These are phyloP conservation scores for Clarias gariepinus DNA, from an alignment of 2,113 vertebrate genomes.

Conservation along the genomic window DNA sequence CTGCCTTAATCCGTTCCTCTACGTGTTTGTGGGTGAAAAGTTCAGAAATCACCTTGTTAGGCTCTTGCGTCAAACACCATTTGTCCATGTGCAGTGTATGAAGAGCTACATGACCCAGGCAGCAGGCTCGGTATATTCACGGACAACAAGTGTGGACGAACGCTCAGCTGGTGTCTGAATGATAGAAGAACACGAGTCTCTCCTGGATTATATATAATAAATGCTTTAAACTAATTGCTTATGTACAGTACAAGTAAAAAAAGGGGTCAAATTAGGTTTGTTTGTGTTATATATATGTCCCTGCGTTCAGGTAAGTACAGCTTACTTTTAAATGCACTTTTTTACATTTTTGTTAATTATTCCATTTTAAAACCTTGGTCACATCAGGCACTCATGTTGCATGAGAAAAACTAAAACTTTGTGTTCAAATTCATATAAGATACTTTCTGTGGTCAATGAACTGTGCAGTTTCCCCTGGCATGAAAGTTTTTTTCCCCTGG, in stretches of 20 bases:
- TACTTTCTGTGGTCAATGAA: background rate
- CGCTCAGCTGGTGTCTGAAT: slow-evolving; percentile 58
- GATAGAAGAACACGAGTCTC: background rate
- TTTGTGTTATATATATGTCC: background rate
- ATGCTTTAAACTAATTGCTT: background rate
- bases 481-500: background rate
- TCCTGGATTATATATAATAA: background rate
- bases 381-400: no score
- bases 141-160: slow-evolving; percentile 65
- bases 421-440: background rate
- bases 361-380: no score
- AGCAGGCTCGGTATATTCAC: slow-evolving; percentile 60
- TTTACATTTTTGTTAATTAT: background rate
- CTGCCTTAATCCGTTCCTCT: slow-evolving; percentile 73
- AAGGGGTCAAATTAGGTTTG: background rate
- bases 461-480: background rate
- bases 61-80: slow-evolving; percentile 61
- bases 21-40: slow-evolving; percentile 73
- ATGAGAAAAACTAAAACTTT: background rate
- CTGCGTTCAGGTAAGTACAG: background rate
- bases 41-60: slow-evolving; percentile 66
- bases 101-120: slow-evolving; percentile 59
- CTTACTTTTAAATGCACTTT: background rate
- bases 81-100: slow-evolving; percentile 57
- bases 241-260: background rate